These are phyloP conservation scores for Gandaritis pyraliata DNA, from an alignment of 2,888 invertebrate genomes.

Conservation along the genomic window DNA sequence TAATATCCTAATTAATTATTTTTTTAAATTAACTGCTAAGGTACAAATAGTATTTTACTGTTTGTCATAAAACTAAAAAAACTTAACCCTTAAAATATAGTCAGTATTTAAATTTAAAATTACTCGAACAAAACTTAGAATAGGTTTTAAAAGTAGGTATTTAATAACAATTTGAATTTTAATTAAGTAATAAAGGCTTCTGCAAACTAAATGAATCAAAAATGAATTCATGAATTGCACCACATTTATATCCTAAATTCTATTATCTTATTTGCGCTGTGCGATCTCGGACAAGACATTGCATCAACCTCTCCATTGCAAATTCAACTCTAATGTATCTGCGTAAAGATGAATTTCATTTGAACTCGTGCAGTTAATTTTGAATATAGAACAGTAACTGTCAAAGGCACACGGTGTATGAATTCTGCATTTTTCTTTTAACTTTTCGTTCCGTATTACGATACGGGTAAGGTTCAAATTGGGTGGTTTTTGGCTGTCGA, in stretches of 20 bases:
- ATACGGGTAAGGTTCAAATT: conserved; percentile 26
- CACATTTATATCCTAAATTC: conserved; percentile 42
- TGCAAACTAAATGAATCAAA: conserved; percentile 15
- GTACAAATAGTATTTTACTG: no score
- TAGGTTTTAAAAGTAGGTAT: no score
- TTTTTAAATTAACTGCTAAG: no score
- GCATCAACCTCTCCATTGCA: conserved; percentile 39
- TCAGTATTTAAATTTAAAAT: no score
- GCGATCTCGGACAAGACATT: conserved; percentile 33
- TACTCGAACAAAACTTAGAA: no score
- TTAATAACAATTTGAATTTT: no score
- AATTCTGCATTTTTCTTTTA: conserved; percentile 38
- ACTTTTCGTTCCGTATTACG: conserved; percentile 28
- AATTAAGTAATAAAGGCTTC: no score
- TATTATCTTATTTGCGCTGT: conserved; percentile 59
- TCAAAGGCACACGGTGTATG: conserved; percentile 53
- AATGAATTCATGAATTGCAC: conserved; percentile 29
- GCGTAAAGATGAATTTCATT: conserved; percentile 22
- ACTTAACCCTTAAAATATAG: no score
- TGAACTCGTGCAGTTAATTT: conserved; percentile 35
- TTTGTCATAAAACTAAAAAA: no score
- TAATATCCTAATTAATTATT: no score
- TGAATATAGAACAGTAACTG: conserved; percentile 52
- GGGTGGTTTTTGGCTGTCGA: conserved; percentile 4
- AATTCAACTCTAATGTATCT: conserved; percentile 16